These are phyloP conservation scores for Girardia tigrina DNA, from an alignment of 2,888 invertebrate genomes.

Conservation along the genomic window DNA sequence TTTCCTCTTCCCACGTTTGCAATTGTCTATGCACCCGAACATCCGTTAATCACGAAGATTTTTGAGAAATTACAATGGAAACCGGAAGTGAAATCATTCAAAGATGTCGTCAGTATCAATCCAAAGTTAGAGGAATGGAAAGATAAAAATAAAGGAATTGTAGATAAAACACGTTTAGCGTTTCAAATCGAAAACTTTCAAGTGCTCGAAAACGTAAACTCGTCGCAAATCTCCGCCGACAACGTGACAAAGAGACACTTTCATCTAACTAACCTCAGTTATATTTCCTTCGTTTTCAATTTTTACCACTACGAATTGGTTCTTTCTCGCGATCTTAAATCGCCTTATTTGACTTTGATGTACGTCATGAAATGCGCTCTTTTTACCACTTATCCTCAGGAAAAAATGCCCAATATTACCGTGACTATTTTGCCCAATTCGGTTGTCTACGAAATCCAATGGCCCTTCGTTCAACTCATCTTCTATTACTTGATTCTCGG, in stretches of 20 bases:
- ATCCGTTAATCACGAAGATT: background rate
- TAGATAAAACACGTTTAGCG: background rate
- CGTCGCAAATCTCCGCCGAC: background rate
- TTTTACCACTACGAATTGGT: background rate
- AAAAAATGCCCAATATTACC: background rate
- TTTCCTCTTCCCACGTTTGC: background rate
- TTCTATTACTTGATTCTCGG: background rate
- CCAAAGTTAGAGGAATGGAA: background rate
- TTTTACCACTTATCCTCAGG: background rate
- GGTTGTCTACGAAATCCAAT: background rate
- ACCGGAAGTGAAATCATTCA: background rate
- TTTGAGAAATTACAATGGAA: background rate
- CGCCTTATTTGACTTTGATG: conserved; percentile 2
- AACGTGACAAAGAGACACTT: background rate
- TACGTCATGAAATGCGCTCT: background rate
- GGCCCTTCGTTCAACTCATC: background rate
- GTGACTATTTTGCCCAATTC: background rate
- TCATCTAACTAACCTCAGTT: background rate
- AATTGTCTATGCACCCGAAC: background rate
- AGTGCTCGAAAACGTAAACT: background rate
- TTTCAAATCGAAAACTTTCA: background rate
- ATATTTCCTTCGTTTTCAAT: background rate
- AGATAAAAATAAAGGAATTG: background rate
- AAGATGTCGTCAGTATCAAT: background rate
- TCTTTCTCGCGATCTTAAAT: background rate